Evolutionary conservation across 2,113 vertebrate genomes (phyloP).

Genomic region (Fulica atra): DNA sequence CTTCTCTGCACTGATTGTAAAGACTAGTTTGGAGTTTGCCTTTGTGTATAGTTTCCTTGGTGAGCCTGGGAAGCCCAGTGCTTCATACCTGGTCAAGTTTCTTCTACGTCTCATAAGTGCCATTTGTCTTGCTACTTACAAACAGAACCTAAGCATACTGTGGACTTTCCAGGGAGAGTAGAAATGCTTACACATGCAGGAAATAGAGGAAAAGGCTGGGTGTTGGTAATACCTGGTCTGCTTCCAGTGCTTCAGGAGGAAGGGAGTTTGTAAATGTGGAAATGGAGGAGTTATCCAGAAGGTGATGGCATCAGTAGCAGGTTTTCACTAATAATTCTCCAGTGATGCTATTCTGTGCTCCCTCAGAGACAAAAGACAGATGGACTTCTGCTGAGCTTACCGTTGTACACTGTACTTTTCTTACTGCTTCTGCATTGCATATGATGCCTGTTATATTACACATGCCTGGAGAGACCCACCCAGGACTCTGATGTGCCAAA

Average conservation of each 20-base stretch:
- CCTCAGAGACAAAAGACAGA: neutral
- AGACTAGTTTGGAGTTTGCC: neutral
- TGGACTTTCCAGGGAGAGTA: neutral
- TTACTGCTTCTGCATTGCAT: neutral
- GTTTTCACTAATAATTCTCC: neutral
- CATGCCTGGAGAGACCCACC: neutral
- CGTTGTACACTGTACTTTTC: neutral
- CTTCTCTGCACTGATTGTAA: neutral
- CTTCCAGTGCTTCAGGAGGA: neutral
- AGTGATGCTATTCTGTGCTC: neutral
- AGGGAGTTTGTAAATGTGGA: neutral
- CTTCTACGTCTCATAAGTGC: neutral
- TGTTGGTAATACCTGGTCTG: neutral
- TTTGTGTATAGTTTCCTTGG: neutral
- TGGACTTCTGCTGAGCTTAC: neutral
- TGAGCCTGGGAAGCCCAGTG: neutral
- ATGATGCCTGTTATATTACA: neutral
- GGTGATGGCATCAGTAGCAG: neutral
- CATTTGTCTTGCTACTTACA: neutral
- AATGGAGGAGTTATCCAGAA: neutral
- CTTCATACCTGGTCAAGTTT: neutral
- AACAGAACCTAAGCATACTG: neutral
- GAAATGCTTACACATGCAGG: neutral
- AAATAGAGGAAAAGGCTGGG: neutral
- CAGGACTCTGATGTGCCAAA: neutral